Evolutionary conservation across 1,140 invertebrate genomes (phyloP).

Genomic region (Drosophila setifemur): DNA sequence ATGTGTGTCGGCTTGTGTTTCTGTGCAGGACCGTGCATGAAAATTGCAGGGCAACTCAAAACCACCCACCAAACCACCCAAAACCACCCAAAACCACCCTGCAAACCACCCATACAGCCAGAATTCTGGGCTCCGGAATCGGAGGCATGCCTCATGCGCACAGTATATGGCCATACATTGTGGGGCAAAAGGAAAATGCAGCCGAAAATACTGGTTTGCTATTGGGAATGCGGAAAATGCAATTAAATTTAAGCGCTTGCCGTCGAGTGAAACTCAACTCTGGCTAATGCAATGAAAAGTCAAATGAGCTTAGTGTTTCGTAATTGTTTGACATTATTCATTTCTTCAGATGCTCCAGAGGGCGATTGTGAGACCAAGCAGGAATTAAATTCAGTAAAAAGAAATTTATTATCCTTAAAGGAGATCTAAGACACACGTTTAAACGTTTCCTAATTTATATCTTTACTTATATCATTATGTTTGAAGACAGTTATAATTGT

Average conservation of each 20-base stretch:
- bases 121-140: slow-evolving; percentile 8
- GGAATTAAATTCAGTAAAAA: neutral
- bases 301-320: slow-evolving; percentile 39
- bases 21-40: slow-evolving; percentile 10
- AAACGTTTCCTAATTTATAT: too few relatives aligned
- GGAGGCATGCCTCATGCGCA: neutral
- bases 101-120: neutral
- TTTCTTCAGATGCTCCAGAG: slow-evolving; percentile 11
- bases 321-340: slow-evolving; percentile 41
- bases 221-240: slow-evolving; percentile 43
- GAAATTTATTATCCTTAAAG: neutral
- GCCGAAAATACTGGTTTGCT: slow-evolving; percentile 30
- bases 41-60: slow-evolving; percentile 23
- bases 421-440: too few relatives aligned
- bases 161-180: slow-evolving; percentile 15
- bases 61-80: neutral
- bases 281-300: slow-evolving; percentile 43
- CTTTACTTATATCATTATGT: too few relatives aligned
- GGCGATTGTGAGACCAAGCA: neutral
- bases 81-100: neutral
- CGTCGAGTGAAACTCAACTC: slow-evolving; percentile 38
- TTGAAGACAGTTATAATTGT: too few relatives aligned
- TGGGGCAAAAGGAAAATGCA: slow-evolving; percentile 24
- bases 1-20: slow-evolving; percentile 16
- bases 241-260: slow-evolving; percentile 48